These are phyloP conservation scores for Drepana falcataria DNA, from an alignment of 2,888 invertebrate species.

Conservation along the genomic window DNA sequence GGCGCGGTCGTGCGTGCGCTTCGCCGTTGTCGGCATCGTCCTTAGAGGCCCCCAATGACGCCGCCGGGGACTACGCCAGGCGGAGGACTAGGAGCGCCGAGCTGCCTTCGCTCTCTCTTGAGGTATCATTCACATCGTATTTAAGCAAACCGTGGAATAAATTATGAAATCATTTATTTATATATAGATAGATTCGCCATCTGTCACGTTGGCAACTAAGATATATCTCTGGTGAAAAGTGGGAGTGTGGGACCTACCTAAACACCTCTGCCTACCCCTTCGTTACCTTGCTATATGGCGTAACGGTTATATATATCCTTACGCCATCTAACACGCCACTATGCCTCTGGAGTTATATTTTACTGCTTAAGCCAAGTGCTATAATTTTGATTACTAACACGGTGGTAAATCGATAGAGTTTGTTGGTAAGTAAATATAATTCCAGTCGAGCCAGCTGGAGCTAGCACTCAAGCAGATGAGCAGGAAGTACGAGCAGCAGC, in stretches of 20 bases:
- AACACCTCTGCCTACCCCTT: too few relatives aligned
- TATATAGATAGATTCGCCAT: too few relatives aligned
- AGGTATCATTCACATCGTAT: conserved; percentile 26
- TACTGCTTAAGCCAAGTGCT: conserved; percentile 3
- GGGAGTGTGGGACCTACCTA: too few relatives aligned
- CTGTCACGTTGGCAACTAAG: too few relatives aligned
- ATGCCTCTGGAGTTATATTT: too few relatives aligned
- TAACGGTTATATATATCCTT: too few relatives aligned
- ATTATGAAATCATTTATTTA: too few relatives aligned
- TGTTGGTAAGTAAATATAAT: neutral
- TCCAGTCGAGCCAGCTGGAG: conserved; percentile 49
- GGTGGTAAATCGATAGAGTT: too few relatives aligned
- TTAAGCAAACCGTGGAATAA: conserved; percentile 25
- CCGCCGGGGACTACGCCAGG: conserved; percentile 41
- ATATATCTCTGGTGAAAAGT: too few relatives aligned
- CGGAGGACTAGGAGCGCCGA: conserved; percentile 50
- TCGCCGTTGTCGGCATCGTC: conserved; percentile 45
- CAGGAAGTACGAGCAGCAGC: conserved; percentile 50
- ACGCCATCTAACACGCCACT: too few relatives aligned
- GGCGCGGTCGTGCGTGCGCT: conserved; percentile 53
- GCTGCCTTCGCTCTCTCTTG: conserved; percentile 43
- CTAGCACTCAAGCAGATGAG: conserved; percentile 42
- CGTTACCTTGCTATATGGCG: too few relatives aligned
- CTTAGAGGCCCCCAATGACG: conserved; percentile 36
- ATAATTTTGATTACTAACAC: too few relatives aligned